These are phyloP conservation scores for Matsumurasca onukii DNA, from an alignment of 1,140 invertebrate genomes.

Conservation along the genomic window DNA sequence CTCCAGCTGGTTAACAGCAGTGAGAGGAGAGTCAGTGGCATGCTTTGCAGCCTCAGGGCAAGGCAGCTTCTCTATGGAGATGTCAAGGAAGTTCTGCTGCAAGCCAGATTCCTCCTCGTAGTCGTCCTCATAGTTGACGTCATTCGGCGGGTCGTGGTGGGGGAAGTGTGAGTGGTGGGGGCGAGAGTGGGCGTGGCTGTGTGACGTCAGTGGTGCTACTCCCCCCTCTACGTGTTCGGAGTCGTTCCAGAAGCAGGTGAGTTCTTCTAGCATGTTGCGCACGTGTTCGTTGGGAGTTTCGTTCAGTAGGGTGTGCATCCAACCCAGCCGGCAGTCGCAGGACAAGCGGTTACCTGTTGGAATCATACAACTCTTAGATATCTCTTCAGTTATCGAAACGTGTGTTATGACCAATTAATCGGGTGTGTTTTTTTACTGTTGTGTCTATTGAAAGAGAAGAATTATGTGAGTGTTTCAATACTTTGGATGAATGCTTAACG, in stretches of 20 bases:
- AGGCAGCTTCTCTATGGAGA: conserved; percentile 19
- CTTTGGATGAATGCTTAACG: too few species aligned
- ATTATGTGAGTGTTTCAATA: too few species aligned
- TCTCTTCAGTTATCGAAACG: too few species aligned
- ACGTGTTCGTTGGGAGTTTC: conserved; percentile 69
- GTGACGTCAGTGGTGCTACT: conserved; percentile 20
- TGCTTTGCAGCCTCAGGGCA: conserved; percentile 25
- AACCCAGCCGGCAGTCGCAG: conserved; percentile 74
- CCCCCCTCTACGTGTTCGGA: conserved; percentile 18
- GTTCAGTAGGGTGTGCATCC: conserved; percentile 71
- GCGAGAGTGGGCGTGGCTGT: neutral
- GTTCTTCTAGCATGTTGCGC: conserved; percentile 61
- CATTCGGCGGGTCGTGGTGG: conserved; percentile 8
- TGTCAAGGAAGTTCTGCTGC: conserved; percentile 21
- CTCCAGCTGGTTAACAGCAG: conserved; percentile 4
- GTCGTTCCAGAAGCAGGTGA: conserved; percentile 54
- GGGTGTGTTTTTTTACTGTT: too few species aligned
- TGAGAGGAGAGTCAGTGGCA: conserved; percentile 9
- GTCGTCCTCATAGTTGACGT: neutral
- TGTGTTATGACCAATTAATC: too few species aligned
- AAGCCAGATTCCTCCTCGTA: conserved; percentile 12
- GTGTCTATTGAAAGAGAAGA: too few species aligned
- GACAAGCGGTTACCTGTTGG: conserved; percentile 32
- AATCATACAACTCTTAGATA: too few species aligned
- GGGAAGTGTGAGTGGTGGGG: conserved; percentile 3